Evolutionary conservation across 2,888 invertebrate species (phyloP), one percentile per base, ranked within the genome.

Genomic region (Seira sanloemensis): DNA sequence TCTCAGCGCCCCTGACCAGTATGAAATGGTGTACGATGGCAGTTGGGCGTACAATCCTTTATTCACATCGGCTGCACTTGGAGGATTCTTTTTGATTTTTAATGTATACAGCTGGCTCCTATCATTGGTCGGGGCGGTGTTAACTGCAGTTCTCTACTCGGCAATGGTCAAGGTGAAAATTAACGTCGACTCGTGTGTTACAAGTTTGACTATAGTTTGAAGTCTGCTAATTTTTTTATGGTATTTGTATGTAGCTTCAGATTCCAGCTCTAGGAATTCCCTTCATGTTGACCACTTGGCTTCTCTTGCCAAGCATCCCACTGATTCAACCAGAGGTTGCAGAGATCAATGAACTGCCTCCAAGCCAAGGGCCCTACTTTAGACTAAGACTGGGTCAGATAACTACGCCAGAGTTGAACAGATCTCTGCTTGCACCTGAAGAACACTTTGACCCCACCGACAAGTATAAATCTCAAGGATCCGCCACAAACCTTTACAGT

Each of bases 271-370:
- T 86, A n/a, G 88, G 88, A 27, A 81, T 88, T 12, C 88, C 88
- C 12, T 86, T 88, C 58, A 87, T 87, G 87, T 9, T 85, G 9
- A 79, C 78, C n/a, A 87, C 86, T 54, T 88, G 88, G 88, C 24
- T 88, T 0, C 69, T 87, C 27, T 54, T 87, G 9, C 84, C 88
- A 12, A 58, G 77, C 23, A 68, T 71, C 27, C 68, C 80, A 1
- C 18, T 24, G 50, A 12, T 2, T 19, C 68, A 27, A 1, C 19
- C 1, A 26, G 16, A n/a, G n/a, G 5, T 4, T 23, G 58, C 37
- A 46, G n/a, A 26, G 5, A 7, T 21, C 62, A n/a, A 65, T 25
- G 24, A 25, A 68, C 24, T 25, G 9, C 65, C 18, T 1, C 9
- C 24, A 5, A 4, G 58, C 18, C 2, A 65, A 24, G 62, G 58